Conservation (phyloP, 2,113 vertebrate species). For the Lampris megalopsis region DNA sequence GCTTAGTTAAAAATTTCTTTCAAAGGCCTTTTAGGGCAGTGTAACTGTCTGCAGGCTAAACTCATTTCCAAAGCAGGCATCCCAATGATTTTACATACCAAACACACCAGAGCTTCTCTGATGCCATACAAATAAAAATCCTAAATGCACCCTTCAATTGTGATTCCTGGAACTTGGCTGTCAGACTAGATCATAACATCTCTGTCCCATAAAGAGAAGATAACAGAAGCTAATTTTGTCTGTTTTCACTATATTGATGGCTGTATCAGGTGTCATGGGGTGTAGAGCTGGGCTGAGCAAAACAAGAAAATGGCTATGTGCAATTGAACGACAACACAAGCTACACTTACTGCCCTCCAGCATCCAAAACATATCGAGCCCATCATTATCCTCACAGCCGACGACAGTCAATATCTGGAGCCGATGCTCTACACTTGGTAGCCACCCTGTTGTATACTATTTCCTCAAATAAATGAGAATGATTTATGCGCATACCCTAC, state of each 20-base stretch:
- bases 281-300: slow-evolving; percentile 1
- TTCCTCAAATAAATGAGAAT: slow-evolving; percentile 32
- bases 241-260: slow-evolving; percentile 23
- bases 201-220: slow-evolving; percentile 15
- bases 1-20: slow-evolving; percentile 35
- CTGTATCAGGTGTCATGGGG: slow-evolving; percentile 12
- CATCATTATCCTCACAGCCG: slow-evolving; percentile 2
- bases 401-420: not conserved
- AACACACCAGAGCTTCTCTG: slow-evolving; percentile 25
- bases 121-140: slow-evolving; percentile 13
- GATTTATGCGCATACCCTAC: slow-evolving; percentile 37
- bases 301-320: slow-evolving; percentile 9
- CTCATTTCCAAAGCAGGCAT: slow-evolving; percentile 22
- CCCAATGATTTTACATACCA: slow-evolving; percentile 37
- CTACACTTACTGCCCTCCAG: slow-evolving; percentile 25
- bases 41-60: slow-evolving; percentile 39
- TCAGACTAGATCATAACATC: not conserved
- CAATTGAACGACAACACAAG: not conserved
- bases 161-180: slow-evolving; percentile 16
- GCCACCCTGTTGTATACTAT: slow-evolving; percentile 17
- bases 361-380: slow-evolving; percentile 15
- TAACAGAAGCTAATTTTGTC: not conserved
- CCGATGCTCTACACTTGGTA: slow-evolving; percentile 5
- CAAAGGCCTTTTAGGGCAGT: slow-evolving; percentile 59
- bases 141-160: slow-evolving; percentile 4